Evolutionary conservation across 2,888 invertebrate species (phyloP).

Genomic region (Heliconius cydno): DNA sequence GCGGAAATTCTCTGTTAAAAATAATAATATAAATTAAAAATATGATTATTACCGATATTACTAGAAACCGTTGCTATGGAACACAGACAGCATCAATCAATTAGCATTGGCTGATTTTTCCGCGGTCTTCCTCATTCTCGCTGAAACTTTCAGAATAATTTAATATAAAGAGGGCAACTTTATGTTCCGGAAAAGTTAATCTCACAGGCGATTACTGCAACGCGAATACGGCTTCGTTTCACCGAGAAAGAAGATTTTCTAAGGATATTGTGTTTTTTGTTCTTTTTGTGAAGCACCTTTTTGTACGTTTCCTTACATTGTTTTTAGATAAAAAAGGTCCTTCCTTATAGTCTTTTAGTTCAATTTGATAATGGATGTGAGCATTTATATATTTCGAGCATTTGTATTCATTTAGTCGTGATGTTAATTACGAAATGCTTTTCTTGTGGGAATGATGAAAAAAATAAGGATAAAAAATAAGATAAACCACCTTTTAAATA

Average conservation of each 20-base stretch:
- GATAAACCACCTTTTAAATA: too few species aligned
- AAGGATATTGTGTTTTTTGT: constrained; percentile 47
- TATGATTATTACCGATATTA: constrained; percentile 4
- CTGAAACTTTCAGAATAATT: constrained; percentile 70
- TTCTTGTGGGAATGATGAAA: too few species aligned
- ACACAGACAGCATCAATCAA: constrained; percentile 70
- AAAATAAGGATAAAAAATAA: too few species aligned
- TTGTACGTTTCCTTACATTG: constrained; percentile 23
- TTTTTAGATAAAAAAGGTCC: constrained; percentile 13
- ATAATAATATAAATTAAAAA: too few species aligned
- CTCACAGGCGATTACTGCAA: constrained; percentile 64
- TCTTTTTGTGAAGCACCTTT: constrained; percentile 25
- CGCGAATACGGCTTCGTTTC: constrained; percentile 50
- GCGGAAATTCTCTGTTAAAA: too few species aligned
- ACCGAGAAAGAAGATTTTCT: constrained; percentile 51
- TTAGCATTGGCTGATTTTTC: constrained; percentile 61
- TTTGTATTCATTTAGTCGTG: neutral
- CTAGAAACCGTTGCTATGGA: constrained; percentile 24
- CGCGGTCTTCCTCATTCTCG: constrained; percentile 55
- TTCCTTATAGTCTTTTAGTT: neutral
- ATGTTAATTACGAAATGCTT: neutral
- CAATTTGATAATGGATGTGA: constrained; percentile 10
- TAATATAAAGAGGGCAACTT: constrained; percentile 72
- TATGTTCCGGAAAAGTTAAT: constrained; percentile 70
- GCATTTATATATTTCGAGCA: neutral